Evolutionary conservation across 2,888 invertebrate species (phyloP).

Genomic region (Acanthoscelides obtectus): DNA sequence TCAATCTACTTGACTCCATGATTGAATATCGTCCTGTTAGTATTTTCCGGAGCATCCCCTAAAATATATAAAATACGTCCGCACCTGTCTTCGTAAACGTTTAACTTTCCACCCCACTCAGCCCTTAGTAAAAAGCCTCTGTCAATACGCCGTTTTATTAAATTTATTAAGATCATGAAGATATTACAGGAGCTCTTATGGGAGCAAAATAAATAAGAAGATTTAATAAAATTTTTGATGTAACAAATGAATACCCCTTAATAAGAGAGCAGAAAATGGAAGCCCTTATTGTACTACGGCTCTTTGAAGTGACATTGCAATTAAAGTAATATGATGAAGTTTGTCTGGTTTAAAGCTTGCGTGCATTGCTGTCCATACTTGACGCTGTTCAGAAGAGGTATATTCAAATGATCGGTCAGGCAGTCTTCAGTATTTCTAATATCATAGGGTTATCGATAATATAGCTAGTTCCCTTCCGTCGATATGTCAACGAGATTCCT

Average conservation of each 20-base stretch:
- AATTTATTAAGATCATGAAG: constrained; percentile 22
- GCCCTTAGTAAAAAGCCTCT: not conserved
- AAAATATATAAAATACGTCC: not conserved
- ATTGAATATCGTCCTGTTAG: not conserved
- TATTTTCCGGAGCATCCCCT: not conserved
- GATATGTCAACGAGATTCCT: too few species aligned
- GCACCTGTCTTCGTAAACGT: not conserved
- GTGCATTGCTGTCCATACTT: too few species aligned
- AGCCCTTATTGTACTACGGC: not conserved
- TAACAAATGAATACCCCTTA: constrained; percentile 29
- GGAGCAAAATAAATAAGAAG: constrained; percentile 26
- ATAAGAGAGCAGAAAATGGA: constrained; percentile 18
- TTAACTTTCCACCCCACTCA: not conserved
- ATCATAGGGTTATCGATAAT: too few species aligned
- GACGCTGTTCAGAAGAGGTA: too few species aligned
- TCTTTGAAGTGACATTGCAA: not conserved
- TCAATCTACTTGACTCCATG: too few species aligned
- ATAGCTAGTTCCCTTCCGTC: too few species aligned
- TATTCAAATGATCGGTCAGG: too few species aligned
- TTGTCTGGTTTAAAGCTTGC: too few species aligned
- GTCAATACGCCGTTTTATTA: constrained; percentile 20
- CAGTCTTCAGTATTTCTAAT: too few species aligned
- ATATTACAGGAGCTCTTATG: constrained; percentile 23
- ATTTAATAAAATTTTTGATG: constrained; percentile 32
- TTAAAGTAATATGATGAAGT: not conserved